phyloP scores from a whole-genome alignment of 2,888 invertebrate genomes.

The Euspilapteryx auroguttella region DNA sequence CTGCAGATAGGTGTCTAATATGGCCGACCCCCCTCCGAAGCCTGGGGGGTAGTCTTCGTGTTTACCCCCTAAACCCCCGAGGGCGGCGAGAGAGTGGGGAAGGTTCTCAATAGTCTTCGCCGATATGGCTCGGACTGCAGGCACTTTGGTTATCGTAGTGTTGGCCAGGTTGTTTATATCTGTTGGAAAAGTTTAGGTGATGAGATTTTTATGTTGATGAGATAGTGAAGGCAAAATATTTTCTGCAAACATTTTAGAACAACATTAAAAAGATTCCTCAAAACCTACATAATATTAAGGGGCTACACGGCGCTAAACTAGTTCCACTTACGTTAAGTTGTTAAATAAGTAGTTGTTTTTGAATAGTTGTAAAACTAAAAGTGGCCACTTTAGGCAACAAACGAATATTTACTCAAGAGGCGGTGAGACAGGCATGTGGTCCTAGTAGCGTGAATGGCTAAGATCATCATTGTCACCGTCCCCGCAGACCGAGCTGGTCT shows the following conservation, averaged over 20 bases:
- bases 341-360: no score
- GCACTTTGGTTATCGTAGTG: constrained; percentile 67
- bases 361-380: no score
- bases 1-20: constrained; percentile 86
- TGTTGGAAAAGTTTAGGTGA: constrained; percentile 15
- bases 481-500: neutral
- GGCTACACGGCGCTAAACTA: no score
- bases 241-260: no score
- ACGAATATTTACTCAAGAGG: constrained; percentile 64
- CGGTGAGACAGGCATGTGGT: constrained; percentile 62
- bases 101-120: constrained; percentile 67
- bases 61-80: no score
- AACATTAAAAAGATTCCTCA: no score
- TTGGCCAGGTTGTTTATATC: constrained; percentile 61
- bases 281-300: no score
- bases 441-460: constrained; percentile 65
- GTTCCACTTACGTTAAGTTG: no score
- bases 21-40: constrained; percentile 73
- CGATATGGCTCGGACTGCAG: constrained; percentile 65
- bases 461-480: neutral
- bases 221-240: no score
- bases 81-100: constrained; percentile 63
- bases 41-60: constrained; percentile 72
- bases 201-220: no score
- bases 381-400: no score